A percentile compares a stretch with the other conserved stretches of the same genome.
phyloP scores from a whole-genome alignment of 2,888 invertebrate genomes.

The Cheilosia impressa region DNA sequence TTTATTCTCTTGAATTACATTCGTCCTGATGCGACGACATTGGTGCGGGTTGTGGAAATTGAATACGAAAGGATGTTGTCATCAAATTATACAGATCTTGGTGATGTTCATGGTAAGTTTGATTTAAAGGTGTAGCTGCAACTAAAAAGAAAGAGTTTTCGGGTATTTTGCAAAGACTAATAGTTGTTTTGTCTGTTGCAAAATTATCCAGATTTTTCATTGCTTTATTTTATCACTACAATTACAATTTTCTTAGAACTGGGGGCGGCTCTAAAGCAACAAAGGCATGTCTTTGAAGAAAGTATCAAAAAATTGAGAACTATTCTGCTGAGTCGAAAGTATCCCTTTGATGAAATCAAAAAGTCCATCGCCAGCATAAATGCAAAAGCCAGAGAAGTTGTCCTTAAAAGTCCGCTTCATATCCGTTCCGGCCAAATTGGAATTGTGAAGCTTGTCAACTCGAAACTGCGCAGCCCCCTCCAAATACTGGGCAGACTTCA shows the following conservation, averaged over 20 bases:
- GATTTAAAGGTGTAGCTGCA: not conserved
- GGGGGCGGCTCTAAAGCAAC: conserved; percentile 76
- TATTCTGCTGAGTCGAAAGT: conserved; percentile 77
- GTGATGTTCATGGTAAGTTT: conserved; percentile 63
- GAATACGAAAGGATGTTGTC: conserved; percentile 61
- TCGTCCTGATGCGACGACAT: conserved; percentile 50
- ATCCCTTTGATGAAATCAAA: conserved; percentile 77
- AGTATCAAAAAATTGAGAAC: conserved; percentile 78
- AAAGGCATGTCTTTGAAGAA: conserved; percentile 79
- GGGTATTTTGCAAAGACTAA: not conserved
- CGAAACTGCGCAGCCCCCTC: conserved; percentile 77
- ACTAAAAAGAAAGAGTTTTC: not conserved
- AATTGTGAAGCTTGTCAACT: conserved; percentile 75
- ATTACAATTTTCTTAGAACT: conserved; percentile 22
- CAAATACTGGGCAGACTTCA: conserved; percentile 77
- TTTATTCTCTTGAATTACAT: conserved; percentile 78
- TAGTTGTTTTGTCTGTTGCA: too few relatives aligned
- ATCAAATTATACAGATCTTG: conserved; percentile 45
- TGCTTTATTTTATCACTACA: not conserved
- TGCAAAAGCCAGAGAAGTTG: conserved; percentile 51
- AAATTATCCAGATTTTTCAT: too few relatives aligned
- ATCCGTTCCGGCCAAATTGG: conserved; percentile 76
- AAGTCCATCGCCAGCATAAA: conserved; percentile 49
- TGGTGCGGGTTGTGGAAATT: conserved; percentile 80
- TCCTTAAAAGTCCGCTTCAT: conserved; percentile 67